Evolutionary conservation across 2,888 invertebrate genomes (phyloP).

Genomic region (Plusia festucae): DNA sequence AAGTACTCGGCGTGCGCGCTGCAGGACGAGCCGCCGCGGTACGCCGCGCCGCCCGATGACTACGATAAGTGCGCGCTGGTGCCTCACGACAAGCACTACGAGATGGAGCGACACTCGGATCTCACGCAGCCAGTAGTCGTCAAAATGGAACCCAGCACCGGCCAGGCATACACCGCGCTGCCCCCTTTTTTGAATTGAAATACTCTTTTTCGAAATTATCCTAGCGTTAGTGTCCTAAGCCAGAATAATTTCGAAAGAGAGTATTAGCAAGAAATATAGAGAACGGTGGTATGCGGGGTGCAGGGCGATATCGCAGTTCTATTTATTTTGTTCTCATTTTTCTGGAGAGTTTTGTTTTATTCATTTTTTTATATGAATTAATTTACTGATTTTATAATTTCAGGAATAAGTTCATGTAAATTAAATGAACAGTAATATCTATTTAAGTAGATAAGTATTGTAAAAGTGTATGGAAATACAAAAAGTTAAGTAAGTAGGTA

Average conservation of each 20-base stretch:
- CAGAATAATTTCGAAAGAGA: constrained; percentile 87
- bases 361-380: constrained; percentile 45
- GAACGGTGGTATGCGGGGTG: constrained; percentile 4
- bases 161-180: constrained; percentile 91
- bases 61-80: constrained; percentile 90
- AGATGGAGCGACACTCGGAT: constrained; percentile 83
- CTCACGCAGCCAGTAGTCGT: constrained; percentile 85
- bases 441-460: constrained; percentile 28
- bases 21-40: constrained; percentile 88
- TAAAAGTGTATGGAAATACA: not conserved
- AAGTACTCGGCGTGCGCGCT: constrained; percentile 85
- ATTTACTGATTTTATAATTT: constrained; percentile 27
- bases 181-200: constrained; percentile 94
- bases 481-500: not conserved
- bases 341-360: constrained; percentile 16
- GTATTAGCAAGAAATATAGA: constrained; percentile 68
- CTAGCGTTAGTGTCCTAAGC: constrained; percentile 59
- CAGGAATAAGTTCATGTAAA: constrained; percentile 44
- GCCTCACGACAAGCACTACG: constrained; percentile 84
- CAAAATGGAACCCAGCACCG: constrained; percentile 88
- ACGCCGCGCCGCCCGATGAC: constrained; percentile 88
- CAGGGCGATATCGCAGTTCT: constrained; percentile 11
- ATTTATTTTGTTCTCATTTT: constrained; percentile 40
- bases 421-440: constrained; percentile 21
- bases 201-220: constrained; percentile 90